Percentiles rank a stretch among this genome's conserved stretches.
These are phyloP conservation scores for Gorsachius magnificus DNA, from an alignment of 2,797 vertebrate genomes.

Conservation along the genomic window DNA sequence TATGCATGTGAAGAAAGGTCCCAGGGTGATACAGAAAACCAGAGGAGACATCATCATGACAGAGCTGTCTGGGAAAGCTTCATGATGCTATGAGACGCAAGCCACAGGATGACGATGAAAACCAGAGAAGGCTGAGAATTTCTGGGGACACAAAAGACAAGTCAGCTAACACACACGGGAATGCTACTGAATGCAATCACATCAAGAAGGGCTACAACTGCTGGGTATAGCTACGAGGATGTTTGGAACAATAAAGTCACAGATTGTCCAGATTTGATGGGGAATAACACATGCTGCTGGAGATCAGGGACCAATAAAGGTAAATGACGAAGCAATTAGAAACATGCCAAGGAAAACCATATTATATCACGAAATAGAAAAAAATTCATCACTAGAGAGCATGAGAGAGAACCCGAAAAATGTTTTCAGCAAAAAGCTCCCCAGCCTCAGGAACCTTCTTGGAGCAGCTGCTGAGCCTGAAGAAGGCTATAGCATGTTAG, in stretches of 20 bases:
- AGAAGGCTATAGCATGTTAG: conserved; percentile 14
- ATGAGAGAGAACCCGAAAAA: conserved; percentile 3
- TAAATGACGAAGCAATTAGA: neutral
- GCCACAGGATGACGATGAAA: neutral
- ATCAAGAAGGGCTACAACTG: neutral
- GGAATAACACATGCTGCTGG: neutral
- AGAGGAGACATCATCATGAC: neutral
- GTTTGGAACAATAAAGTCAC: neutral
- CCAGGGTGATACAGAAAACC: neutral
- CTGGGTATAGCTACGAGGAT: neutral
- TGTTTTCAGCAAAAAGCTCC: neutral
- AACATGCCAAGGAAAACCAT: neutral
- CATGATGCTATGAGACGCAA: neutral
- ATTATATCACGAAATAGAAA: neutral
- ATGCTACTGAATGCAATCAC: neutral
- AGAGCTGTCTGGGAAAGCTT: conserved; percentile 13
- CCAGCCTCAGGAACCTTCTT: neutral
- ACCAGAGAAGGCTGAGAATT: neutral
- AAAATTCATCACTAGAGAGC: neutral
- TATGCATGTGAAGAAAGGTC: neutral
- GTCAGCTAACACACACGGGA: neutral
- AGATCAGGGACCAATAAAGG: neutral
- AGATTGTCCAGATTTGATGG: neutral
- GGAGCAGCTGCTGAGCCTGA: conserved; percentile 42
- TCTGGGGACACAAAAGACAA: neutral